These are phyloP conservation scores for Musca domestica DNA, from an alignment of 1,140 invertebrate species.

Conservation along the genomic window DNA sequence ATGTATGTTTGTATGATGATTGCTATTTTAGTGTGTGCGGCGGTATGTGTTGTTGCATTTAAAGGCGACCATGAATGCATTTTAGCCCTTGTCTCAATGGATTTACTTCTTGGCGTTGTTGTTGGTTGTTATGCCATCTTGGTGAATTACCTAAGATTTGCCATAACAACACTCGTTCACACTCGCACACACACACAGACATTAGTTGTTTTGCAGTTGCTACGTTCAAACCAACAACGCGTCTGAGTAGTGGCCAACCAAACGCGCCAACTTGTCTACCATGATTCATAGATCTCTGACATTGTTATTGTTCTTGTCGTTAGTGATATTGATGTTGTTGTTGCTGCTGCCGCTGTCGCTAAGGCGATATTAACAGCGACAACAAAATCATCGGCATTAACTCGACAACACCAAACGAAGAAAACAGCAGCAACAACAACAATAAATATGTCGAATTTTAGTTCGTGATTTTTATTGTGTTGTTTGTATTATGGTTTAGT, in stretches of 20 bases:
- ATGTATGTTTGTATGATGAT: not conserved
- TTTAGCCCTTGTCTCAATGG: not conserved
- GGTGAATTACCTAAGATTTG: slow-evolving; percentile 21
- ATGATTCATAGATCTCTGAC: slow-evolving; percentile 4
- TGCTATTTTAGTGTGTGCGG: not conserved
- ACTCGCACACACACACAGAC: no score
- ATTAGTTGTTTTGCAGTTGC: not conserved
- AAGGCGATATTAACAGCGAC: no score
- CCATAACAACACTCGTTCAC: not conserved
- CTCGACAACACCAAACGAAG: no score
- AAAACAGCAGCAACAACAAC: not conserved
- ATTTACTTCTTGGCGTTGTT: not conserved
- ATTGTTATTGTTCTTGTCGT: slow-evolving; percentile 1
- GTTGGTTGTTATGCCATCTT: not conserved
- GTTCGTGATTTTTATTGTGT: slow-evolving; percentile 20
- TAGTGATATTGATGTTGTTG: not conserved
- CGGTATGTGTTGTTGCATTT: not conserved
- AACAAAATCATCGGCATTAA: no score
- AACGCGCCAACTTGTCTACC: slow-evolving; percentile 18
- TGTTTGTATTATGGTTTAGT: slow-evolving; percentile 9
- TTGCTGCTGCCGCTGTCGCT: not conserved
- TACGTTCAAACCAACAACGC: not conserved
- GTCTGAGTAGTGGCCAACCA: not conserved
- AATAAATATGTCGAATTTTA: slow-evolving; percentile 7
- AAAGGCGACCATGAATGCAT: slow-evolving; percentile 2